phyloP scores from a whole-genome alignment of 1,140 invertebrate species.

The Anastrepha ludens region DNA sequence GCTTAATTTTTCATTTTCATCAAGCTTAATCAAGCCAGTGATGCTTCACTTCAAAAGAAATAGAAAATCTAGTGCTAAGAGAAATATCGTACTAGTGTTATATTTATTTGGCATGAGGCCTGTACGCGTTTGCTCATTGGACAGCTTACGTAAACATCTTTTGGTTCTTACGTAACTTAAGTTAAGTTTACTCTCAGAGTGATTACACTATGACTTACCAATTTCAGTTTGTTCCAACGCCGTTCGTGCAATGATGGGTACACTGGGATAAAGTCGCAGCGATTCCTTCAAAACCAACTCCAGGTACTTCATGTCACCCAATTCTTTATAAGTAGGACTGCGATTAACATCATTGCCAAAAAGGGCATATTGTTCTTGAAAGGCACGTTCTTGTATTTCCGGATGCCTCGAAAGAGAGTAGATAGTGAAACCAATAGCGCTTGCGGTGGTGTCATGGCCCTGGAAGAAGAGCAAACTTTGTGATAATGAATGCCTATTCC shows the following conservation, averaged over 20 bases:
- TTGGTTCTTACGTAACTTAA: too few species aligned
- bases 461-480: slow-evolving; percentile 10
- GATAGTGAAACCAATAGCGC: slow-evolving; percentile 70
- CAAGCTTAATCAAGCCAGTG: too few species aligned
- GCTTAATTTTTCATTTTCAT: too few species aligned
- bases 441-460: slow-evolving; percentile 74
- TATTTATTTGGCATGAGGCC: too few species aligned
- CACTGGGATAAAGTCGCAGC: slow-evolving; percentile 81
- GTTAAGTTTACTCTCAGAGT: too few species aligned
- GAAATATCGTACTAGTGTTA: too few species aligned
- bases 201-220: slow-evolving; percentile 56
- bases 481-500: neutral
- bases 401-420: slow-evolving; percentile 67
- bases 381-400: slow-evolving; percentile 70
- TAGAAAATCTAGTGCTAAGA: too few species aligned
- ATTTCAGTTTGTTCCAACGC: slow-evolving; percentile 59
- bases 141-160: too few species aligned
- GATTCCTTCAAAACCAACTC: slow-evolving; percentile 81
- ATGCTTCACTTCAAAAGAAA: too few species aligned
- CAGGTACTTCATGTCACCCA: slow-evolving; percentile 80
- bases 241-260: slow-evolving; percentile 79
- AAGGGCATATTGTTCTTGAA: slow-evolving; percentile 75
- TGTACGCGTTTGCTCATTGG: too few species aligned
- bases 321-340: slow-evolving; percentile 76
- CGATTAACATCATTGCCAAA: slow-evolving; percentile 72